Evolutionary conservation across 2,888 invertebrate species (phyloP).

Genomic region (Stomorhina lunata): DNA sequence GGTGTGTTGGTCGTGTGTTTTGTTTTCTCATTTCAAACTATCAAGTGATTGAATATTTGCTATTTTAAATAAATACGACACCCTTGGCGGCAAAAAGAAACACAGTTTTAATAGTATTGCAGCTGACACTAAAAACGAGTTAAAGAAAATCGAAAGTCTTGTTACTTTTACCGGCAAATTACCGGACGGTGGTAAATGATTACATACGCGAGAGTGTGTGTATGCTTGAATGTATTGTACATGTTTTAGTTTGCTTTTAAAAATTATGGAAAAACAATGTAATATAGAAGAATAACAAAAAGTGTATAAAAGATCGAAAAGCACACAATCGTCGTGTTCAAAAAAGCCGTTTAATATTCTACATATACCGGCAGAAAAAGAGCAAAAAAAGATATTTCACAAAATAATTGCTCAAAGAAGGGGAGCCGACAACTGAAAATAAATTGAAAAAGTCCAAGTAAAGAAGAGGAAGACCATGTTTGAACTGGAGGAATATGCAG

Average conservation of each 20-base stretch:
- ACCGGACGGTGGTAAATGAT: constrained; percentile 11
- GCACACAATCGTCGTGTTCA: not conserved
- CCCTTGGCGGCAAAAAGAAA: constrained; percentile 33
- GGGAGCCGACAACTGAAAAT: not conserved
- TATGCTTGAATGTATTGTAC: not conserved
- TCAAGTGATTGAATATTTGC: constrained; percentile 3
- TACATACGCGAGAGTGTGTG: not conserved
- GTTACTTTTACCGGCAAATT: constrained; percentile 36
- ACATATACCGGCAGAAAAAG: constrained; percentile 8
- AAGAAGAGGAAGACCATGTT: constrained; percentile 81
- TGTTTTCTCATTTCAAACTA: constrained; percentile 22
- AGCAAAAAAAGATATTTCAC: not conserved
- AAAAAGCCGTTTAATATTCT: not conserved
- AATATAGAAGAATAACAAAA: not conserved
- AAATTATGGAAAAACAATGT: constrained; percentile 16
- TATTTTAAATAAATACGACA: constrained; percentile 14
- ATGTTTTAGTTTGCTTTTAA: not conserved
- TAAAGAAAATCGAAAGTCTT: not conserved
- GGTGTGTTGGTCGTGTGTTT: constrained; percentile 7
- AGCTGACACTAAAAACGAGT: not conserved
- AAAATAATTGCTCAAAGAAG: not conserved
- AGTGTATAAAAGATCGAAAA: too few relatives aligned
- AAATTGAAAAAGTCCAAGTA: not conserved
- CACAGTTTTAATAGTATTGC: constrained; percentile 19
- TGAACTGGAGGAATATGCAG: constrained; percentile 86